These are phyloP conservation scores for Pardosa pseudoannulata DNA, from an alignment of 2,888 invertebrate genomes.

Conservation along the genomic window DNA sequence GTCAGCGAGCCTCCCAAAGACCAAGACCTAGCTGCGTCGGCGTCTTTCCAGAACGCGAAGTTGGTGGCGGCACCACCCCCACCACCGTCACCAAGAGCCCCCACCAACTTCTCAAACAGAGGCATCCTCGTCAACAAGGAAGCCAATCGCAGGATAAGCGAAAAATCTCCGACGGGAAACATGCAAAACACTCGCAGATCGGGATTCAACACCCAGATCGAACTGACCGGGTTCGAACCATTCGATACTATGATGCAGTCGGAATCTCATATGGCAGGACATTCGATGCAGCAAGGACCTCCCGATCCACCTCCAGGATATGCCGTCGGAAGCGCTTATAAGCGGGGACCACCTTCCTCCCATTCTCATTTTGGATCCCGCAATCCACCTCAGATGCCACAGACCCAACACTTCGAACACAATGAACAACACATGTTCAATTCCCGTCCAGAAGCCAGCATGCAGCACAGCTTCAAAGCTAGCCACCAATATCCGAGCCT, in stretches of 20 bases:
- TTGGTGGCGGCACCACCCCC: conserved; percentile 1
- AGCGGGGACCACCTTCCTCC: conserved; percentile 44
- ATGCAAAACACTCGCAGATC: not conserved
- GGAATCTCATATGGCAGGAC: conserved; percentile 28
- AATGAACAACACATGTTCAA: conserved; percentile 49
- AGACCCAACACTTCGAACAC: conserved; percentile 29
- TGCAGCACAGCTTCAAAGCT: conserved; percentile 18
- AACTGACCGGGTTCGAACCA: conserved; percentile 64
- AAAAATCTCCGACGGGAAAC: conserved; percentile 19
- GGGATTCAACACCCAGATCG: conserved; percentile 33
- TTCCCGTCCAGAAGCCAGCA: conserved; percentile 14
- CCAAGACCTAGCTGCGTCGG: conserved; percentile 34
- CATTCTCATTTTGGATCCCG: conserved; percentile 20
- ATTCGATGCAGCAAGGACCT: conserved; percentile 18
- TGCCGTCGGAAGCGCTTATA: conserved; percentile 16
- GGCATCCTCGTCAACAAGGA: conserved; percentile 1
- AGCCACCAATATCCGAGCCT: conserved; percentile 16
- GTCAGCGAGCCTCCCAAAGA: not conserved
- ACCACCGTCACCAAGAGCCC: not conserved
- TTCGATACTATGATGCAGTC: conserved; percentile 53
- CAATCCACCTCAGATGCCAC: conserved; percentile 33
- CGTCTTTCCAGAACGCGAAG: conserved; percentile 28
- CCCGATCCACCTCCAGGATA: conserved; percentile 25
- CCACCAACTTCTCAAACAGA: not conserved
- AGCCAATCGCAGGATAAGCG: conserved; percentile 31